Conservation (phyloP, 2,888 invertebrate species). For the Apotomis betuletana region DNA sequence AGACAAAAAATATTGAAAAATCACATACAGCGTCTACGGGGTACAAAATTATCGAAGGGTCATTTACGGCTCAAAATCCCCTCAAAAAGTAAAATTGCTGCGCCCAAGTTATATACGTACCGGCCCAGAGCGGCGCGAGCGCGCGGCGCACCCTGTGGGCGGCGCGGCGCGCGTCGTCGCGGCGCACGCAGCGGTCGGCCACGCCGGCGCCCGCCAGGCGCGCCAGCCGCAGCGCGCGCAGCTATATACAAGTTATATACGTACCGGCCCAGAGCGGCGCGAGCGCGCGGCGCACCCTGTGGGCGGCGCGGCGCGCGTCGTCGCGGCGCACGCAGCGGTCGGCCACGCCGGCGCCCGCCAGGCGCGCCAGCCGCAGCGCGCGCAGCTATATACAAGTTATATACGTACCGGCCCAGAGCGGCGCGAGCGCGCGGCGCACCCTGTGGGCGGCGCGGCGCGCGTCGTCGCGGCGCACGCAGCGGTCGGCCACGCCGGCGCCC, state of each 20-base stretch:
- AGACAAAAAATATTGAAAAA: too few species aligned
- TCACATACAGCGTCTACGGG: too few species aligned
- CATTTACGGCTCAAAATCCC: too few species aligned
- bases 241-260: constrained; percentile 6
- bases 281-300: constrained; percentile 44
- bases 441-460: constrained; percentile 50
- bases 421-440: constrained; percentile 43
- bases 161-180: constrained; percentile 45
- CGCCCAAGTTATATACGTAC: too few species aligned
- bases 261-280: constrained; percentile 49
- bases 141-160: constrained; percentile 48
- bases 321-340: constrained; percentile 48
- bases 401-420: constrained; percentile 46
- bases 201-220: constrained; percentile 56
- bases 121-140: constrained; percentile 49
- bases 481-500: constrained; percentile 53
- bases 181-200: constrained; percentile 50
- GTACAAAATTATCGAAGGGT: too few species aligned
- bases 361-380: constrained; percentile 56
- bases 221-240: constrained; percentile 57
- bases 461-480: constrained; percentile 46
- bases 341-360: constrained; percentile 54
- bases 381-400: constrained; percentile 45
- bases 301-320: constrained; percentile 48
- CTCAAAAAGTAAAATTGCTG: too few species aligned